These are phyloP conservation scores for Imbricaverruca yamaguchii DNA, from an alignment of 2,888 invertebrate genomes.

Conservation along the genomic window DNA sequence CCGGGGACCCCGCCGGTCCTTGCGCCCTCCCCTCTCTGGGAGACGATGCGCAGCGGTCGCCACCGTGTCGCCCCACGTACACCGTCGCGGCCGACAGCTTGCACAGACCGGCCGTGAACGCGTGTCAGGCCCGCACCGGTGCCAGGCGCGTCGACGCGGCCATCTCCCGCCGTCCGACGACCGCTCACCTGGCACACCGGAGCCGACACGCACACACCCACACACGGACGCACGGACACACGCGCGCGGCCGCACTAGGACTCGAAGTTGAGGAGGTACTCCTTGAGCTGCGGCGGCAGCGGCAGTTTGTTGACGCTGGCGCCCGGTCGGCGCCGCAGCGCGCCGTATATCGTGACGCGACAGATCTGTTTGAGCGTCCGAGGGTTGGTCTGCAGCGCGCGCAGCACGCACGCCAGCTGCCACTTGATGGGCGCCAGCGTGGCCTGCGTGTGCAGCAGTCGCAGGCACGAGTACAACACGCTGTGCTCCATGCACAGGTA, in stretches of 20 bases:
- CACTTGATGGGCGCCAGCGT: conserved; percentile 49
- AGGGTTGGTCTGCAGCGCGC: conserved; percentile 54
- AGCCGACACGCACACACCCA: too few species aligned
- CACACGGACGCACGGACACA: too few species aligned
- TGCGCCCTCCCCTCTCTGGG: too few species aligned
- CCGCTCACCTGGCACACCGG: too few species aligned
- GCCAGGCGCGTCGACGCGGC: too few species aligned
- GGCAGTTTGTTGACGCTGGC: conserved; percentile 57
- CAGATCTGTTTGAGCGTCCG: conserved; percentile 63
- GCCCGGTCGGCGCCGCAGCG: conserved; percentile 56
- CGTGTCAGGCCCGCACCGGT: too few species aligned
- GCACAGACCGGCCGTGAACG: too few species aligned
- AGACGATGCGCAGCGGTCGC: too few species aligned
- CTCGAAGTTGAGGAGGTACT: conserved; percentile 60
- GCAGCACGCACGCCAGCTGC: conserved; percentile 28
- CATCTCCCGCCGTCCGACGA: too few species aligned
- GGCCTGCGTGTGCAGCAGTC: conserved; percentile 54
- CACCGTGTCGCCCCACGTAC: too few species aligned
- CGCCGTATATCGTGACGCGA: conserved; percentile 59
- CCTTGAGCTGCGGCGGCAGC: conserved; percentile 58
- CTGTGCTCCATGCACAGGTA: conserved; percentile 60
- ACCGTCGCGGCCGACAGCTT: too few species aligned
- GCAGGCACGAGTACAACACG: conserved; percentile 59
- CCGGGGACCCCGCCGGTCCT: too few species aligned
- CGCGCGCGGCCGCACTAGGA: conserved; percentile 31